These are phyloP conservation scores for Lucilia sericata DNA, from an alignment of 1,140 invertebrate species.

Conservation along the genomic window DNA sequence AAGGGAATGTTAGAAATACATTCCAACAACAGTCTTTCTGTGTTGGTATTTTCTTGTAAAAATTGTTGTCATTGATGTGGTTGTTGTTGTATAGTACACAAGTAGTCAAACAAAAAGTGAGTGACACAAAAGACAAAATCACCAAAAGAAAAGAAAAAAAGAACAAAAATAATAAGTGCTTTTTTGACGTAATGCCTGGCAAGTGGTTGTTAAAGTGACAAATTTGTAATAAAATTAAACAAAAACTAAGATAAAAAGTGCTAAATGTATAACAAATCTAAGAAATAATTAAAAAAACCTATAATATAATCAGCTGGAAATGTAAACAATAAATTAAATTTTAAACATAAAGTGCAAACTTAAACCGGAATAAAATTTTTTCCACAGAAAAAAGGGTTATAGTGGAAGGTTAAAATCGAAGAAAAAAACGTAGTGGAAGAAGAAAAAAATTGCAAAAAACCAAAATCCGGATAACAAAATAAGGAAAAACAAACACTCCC, in stretches of 20 bases:
- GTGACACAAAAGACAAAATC: background rate
- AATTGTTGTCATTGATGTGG: background rate
- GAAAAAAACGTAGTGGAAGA: background rate
- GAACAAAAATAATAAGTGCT: background rate
- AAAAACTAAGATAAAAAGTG: background rate
- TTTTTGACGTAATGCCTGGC: slow-evolving; percentile 28
- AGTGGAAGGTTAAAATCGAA: slow-evolving; percentile 30
- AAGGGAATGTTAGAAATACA: background rate
- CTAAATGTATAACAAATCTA: too few relatives aligned
- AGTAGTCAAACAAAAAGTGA: background rate
- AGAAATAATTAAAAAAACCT: too few relatives aligned
- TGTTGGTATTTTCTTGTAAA: background rate
- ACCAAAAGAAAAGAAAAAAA: background rate
- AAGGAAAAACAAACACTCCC: slow-evolving; percentile 36
- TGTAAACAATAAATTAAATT: too few relatives aligned
- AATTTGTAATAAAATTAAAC: background rate
- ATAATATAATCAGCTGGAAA: too few relatives aligned
- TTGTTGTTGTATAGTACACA: background rate
- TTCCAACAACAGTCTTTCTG: background rate
- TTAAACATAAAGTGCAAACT: background rate
- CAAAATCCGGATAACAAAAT: background rate
- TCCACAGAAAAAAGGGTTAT: slow-evolving; percentile 18
- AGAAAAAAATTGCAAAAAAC: slow-evolving; percentile 14
- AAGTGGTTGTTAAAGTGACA: slow-evolving; percentile 4
- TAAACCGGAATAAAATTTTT: slow-evolving; percentile 28